Base-by-base conservation (phyloP, 2,888 invertebrate genomes). In the Geophilus truncorum region DNA sequence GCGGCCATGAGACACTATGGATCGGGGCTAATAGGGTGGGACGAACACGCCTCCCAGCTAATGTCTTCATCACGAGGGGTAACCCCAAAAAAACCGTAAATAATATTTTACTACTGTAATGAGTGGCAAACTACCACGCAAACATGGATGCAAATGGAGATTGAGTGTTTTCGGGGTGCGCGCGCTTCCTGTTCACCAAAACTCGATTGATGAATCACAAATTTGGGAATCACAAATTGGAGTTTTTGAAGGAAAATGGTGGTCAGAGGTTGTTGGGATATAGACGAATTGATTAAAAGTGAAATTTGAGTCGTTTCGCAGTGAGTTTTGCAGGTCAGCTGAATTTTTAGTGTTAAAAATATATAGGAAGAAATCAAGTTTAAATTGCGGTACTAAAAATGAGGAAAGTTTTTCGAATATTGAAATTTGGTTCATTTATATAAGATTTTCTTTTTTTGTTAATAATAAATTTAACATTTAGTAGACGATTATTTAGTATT, bases 31-130 rank as follows among this genome's bases (percentile, higher is more conserved):
- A 62, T 62, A 62, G 62, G 62, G 62, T 28, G 62, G 62, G 62
- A 28, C 62, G 62, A 62, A 62, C 62, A 28, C 62, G 62, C 62
- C 62, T 28, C 62, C 12, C 10, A 23, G 62, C 62, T 62, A 62
- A 62, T 62, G 62, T 62, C 62, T 62, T 62, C 62, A 62, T 62
- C 62, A 62, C 9, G 12, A 62, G 62, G 62, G 62, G 25, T 62
- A 10, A 62, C 62, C 4, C 23, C 25, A 28, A 62, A 28, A 57
- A 62, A 62, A 62, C 23, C 25, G 28, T 62, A 62, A 62, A 62
- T 62, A 62, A 62, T 62, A 62, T 62, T 62, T 62, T 62, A 62
- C 62, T 62, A 62, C 62, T 62, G 62, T 62, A 62, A 62, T 62
- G 62, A 62, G 62, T 62, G 62, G 25, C 62, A 62, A 62, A 62